These are phyloP conservation scores for Gulo gulo DNA, from an alignment of 2,113 vertebrate genomes.

Conservation along the genomic window DNA sequence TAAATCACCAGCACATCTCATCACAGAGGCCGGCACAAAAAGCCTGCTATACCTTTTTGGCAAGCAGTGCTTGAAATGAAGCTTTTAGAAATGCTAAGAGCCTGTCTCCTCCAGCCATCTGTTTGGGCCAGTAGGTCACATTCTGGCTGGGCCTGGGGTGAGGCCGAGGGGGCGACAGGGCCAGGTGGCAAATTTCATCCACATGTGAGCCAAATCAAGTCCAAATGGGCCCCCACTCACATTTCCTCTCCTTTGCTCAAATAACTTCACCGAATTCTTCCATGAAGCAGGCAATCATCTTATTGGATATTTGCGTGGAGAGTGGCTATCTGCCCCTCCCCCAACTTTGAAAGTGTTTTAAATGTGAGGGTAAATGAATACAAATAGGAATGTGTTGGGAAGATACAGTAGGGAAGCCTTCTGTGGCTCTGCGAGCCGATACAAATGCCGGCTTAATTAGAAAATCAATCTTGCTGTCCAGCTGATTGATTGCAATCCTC, in stretches of 20 bases:
- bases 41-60: slow-evolving; percentile 46
- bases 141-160: neutral
- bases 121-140: neutral
- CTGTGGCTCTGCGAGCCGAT: slow-evolving; percentile 76
- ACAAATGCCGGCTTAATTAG: slow-evolving; percentile 86
- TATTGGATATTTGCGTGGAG: neutral
- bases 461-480: slow-evolving; percentile 85
- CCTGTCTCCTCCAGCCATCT: slow-evolving; percentile 10
- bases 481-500: slow-evolving; percentile 82
- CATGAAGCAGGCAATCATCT: neutral
- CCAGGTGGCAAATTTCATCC: neutral
- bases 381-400: slow-evolving; percentile 64
- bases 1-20: slow-evolving; percentile 17
- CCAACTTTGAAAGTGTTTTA: slow-evolving; percentile 50
- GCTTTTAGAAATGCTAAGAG: slow-evolving; percentile 31
- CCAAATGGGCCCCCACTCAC: neutral
- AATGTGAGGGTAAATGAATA: slow-evolving; percentile 72
- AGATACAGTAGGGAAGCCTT: slow-evolving; percentile 79
- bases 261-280: neutral
- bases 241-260: neutral
- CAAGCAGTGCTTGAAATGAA: slow-evolving; percentile 46
- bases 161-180: neutral
- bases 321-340: neutral
- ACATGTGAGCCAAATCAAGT: neutral
- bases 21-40: slow-evolving; percentile 33